These are phyloP conservation scores for Onychostruthus taczanowskii DNA, from an alignment of 2,113 vertebrate species.

Conservation along the genomic window DNA sequence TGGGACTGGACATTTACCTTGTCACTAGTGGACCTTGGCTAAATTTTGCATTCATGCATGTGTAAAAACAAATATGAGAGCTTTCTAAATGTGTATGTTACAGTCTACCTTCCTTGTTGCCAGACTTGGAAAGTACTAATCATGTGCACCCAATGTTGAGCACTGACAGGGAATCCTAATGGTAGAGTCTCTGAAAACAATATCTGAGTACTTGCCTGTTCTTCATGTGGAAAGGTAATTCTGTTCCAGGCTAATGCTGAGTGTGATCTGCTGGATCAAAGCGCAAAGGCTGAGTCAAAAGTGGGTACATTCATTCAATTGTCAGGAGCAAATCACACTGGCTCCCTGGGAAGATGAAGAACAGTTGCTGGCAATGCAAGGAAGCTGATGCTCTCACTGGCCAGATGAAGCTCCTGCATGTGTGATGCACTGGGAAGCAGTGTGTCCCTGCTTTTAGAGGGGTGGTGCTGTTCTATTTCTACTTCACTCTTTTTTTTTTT, in stretches of 20 bases:
- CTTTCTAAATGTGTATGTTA: neutral
- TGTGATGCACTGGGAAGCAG: neutral
- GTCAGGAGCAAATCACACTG: neutral
- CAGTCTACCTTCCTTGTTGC: neutral
- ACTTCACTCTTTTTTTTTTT: neutral
- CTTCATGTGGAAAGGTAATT: neutral
- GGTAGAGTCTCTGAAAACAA: neutral
- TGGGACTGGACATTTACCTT: neutral
- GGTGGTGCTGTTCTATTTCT: neutral
- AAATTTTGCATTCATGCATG: neutral
- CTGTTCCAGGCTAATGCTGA: neutral
- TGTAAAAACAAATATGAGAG: neutral
- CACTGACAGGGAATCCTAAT: neutral
- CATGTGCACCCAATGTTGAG: neutral
- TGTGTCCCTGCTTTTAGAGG: rapidly evolving
- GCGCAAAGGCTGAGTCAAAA: neutral
- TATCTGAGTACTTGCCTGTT: neutral
- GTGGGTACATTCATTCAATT: neutral
- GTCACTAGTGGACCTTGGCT: neutral
- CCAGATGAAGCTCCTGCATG: neutral
- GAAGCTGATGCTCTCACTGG: neutral
- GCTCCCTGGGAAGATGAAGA: neutral
- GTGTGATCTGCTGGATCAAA: neutral
- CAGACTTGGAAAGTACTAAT: neutral
- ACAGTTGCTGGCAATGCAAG: neutral